These are phyloP conservation scores for Enteromius radiatus DNA, from an alignment of 2,797 vertebrate species.

Conservation along the genomic window DNA sequence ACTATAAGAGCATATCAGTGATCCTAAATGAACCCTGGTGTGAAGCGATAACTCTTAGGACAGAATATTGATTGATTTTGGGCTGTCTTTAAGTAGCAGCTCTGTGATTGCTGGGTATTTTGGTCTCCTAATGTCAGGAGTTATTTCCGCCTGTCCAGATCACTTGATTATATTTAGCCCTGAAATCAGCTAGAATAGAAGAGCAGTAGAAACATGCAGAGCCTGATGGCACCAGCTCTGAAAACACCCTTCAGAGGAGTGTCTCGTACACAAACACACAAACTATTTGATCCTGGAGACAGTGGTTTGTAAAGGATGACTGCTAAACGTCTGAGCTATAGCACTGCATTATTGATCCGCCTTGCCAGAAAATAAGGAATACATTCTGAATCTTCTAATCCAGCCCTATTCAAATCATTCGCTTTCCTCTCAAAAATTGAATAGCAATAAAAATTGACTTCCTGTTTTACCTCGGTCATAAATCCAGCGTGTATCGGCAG, in stretches of 20 bases:
- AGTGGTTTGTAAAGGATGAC: constrained; percentile 48
- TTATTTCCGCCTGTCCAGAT: constrained; percentile 74
- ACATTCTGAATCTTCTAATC: constrained; percentile 64
- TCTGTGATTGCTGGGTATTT: constrained; percentile 75
- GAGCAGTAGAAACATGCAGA: background rate
- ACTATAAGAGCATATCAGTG: background rate
- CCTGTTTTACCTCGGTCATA: constrained; percentile 83
- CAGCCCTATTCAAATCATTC: constrained; percentile 80
- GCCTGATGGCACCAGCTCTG: background rate
- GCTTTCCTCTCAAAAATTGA: constrained; percentile 86
- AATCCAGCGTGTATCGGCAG: constrained; percentile 80
- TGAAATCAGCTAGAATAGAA: constrained; percentile 61
- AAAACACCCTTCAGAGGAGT: background rate
- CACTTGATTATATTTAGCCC: constrained; percentile 68
- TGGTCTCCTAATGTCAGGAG: constrained; percentile 73
- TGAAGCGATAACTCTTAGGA: background rate
- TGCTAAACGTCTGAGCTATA: constrained; percentile 55
- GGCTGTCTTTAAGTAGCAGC: constrained; percentile 47
- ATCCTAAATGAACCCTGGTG: background rate
- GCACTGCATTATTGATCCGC: constrained; percentile 75
- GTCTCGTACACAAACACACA: constrained; percentile 33
- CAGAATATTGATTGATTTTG: background rate
- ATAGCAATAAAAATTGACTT: constrained; percentile 88
- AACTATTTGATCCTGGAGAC: constrained; percentile 34
- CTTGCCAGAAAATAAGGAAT: constrained; percentile 59